These are phyloP conservation scores for Scomber colias DNA, from an alignment of 2,113 vertebrate species.

Conservation along the genomic window DNA sequence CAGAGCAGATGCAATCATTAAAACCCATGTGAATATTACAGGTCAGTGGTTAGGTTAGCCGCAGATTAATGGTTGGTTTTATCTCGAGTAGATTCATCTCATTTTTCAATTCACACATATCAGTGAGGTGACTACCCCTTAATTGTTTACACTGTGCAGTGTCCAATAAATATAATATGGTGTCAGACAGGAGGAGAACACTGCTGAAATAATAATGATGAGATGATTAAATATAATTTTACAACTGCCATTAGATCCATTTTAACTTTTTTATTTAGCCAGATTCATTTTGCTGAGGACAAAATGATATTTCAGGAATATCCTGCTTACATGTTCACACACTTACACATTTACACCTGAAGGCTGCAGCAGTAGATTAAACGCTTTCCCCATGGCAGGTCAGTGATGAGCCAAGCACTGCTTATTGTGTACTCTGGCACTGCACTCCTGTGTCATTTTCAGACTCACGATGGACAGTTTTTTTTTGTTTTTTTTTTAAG, in stretches of 20 bases:
- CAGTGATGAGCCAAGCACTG: no score
- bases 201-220: background rate
- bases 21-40: background rate
- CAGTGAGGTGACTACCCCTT: background rate
- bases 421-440: no score
- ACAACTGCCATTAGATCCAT: background rate
- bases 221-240: background rate
- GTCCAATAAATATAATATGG: background rate
- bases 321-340: background rate
- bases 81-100: background rate
- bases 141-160: constrained; percentile 17
- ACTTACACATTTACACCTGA: background rate
- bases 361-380: background rate
- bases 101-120: constrained; percentile 17
- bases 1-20: constrained; percentile 17
- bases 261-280: background rate
- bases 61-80: constrained; percentile 18
- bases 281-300: background rate
- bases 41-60: constrained; percentile 6
- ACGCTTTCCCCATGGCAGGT: no score
- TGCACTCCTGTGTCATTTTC: no score
- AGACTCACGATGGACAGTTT: no score
- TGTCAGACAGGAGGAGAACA: background rate
- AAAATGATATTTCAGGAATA: background rate
- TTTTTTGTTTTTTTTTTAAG: no score